These are phyloP conservation scores for Eurois occulta DNA, from an alignment of 2,888 invertebrate genomes.

Conservation along the genomic window DNA sequence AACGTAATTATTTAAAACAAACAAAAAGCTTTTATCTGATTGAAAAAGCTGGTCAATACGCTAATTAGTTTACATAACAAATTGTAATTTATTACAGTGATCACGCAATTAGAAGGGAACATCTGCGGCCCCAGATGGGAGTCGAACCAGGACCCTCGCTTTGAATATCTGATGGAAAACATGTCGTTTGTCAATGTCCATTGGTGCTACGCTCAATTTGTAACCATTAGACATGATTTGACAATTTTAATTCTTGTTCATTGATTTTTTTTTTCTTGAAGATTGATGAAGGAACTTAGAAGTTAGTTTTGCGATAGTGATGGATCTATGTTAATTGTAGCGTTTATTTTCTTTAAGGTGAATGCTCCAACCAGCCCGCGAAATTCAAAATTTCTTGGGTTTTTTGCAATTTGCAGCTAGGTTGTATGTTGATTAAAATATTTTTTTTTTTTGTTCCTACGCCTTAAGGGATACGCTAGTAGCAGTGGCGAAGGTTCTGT, in stretches of 20 bases:
- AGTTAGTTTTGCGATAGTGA: not conserved
- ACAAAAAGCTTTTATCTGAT: conserved; percentile 53
- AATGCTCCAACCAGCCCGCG: no score
- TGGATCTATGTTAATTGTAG: conserved; percentile 8
- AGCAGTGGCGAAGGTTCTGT: no score
- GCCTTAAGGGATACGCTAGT: no score
- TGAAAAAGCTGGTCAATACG: conserved; percentile 49
- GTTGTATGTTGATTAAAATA: no score
- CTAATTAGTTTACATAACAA: conserved; percentile 62
- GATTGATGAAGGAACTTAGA: conserved; percentile 2
- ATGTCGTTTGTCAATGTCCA: conserved; percentile 75
- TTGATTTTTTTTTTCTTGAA: conserved; percentile 34
- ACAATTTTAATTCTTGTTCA: conserved; percentile 35
- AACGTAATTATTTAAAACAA: conserved; percentile 31
- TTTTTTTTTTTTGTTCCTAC: no score
- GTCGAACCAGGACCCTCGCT: conserved; percentile 69
- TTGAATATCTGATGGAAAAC: conserved; percentile 66
- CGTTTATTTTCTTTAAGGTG: not conserved
- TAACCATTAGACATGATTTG: conserved; percentile 50
- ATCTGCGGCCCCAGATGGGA: conserved; percentile 73
- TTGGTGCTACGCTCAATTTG: conserved; percentile 61
- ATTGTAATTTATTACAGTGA: conserved; percentile 70
- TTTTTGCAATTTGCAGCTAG: no score
- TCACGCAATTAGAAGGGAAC: conserved; percentile 73
- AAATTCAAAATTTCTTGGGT: no score